phyloP scores from a whole-genome alignment of 2,797 vertebrate species.

The Liasis olivaceus region DNA sequence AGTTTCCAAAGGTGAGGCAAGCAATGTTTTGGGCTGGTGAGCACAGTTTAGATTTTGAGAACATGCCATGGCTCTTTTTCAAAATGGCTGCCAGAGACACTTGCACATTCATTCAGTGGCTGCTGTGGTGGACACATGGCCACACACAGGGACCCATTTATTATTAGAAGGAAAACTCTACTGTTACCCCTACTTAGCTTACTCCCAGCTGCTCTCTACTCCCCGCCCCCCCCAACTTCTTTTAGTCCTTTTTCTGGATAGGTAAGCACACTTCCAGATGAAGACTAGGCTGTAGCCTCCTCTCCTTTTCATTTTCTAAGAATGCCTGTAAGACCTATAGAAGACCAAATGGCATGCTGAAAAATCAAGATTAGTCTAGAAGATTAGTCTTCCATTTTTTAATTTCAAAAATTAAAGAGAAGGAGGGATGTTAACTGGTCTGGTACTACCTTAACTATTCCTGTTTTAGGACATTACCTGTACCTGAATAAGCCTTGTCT shows the following conservation, averaged over 20 bases:
- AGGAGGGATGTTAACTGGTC: neutral
- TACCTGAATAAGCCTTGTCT: neutral
- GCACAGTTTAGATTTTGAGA: neutral
- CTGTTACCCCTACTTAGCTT: neutral
- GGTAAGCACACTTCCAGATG: neutral
- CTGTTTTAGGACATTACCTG: neutral
- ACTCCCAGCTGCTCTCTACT: neutral
- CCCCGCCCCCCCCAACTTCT: neutral
- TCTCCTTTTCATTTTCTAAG: neutral
- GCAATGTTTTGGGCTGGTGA: neutral
- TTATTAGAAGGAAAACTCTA: neutral
- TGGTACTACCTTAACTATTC: neutral
- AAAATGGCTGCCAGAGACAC: neutral
- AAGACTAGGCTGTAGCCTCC: neutral
- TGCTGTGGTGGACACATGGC: neutral
- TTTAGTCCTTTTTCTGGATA: neutral
- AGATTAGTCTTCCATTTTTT: neutral
- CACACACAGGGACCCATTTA: neutral
- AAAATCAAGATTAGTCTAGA: neutral
- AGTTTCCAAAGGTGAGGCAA: neutral
- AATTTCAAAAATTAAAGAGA: neutral
- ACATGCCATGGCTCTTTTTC: neutral
- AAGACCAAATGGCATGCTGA: neutral
- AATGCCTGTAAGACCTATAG: neutral
- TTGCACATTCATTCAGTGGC: neutral